Evolutionary conservation across 37 sponge, comb jelly and placozoan species (phyloP), one percentile per base, ranked within the genome.

Genomic region (Bolinopsis microptera): DNA sequence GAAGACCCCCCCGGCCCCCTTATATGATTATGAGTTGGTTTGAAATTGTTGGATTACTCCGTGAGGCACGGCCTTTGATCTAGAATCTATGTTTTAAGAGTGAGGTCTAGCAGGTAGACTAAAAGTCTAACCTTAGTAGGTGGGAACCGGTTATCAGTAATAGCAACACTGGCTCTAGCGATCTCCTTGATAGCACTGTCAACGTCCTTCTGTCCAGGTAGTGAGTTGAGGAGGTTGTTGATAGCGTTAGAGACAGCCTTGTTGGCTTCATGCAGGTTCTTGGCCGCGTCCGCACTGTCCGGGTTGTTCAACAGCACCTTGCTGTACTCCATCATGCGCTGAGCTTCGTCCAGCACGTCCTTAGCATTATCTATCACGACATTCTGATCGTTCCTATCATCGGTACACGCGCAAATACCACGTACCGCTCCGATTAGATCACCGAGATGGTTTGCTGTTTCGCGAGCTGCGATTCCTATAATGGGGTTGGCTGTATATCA

Each of bases 171-270:
- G 41, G 97, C 96, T 38, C 94, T 92, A 48, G 98, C 98, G n/a
- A 98, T 96, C 0, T 94, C 95, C 94, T 96, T 97, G 83, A 98
- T 97, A 80, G 99, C 99, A n/a, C 95, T 95, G 77, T 98, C 97
- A 61, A 97, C 97, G 92, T 98, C 97, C 34, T 95, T 96, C 94
- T 94, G 95, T 25, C 99, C 99, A 38, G 99, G 99, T 30, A 98
- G 95, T 69, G 97, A 98, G 95, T 96, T 96, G 39, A 98, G 96
- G 80, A 97, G 94, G 72, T 95, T 95, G 83, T 96, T 96, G 67
- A 98, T 94, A 2, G 99, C 96, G 67, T 96, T 95, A 28, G 99
- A 97, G 36, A 98, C 97, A 33, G 96, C 97, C 92, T 97, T 97
- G 72, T 97, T 97, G 0, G 99, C 97, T 94, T 98, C 35, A 24